Conservation (phyloP, 23 tunicate species). For the Trididemnum miniatum region DNA sequence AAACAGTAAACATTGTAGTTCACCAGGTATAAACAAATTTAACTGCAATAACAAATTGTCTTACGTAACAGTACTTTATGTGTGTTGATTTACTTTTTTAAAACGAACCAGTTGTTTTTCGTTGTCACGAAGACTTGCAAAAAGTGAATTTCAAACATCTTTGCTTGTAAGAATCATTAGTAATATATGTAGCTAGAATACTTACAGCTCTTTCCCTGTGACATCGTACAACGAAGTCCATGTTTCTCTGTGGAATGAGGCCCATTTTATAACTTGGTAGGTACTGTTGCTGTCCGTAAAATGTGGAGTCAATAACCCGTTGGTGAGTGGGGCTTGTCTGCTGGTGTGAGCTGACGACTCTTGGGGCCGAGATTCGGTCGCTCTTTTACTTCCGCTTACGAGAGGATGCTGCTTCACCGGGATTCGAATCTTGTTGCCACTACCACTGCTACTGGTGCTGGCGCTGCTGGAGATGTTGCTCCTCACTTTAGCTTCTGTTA, state of each 20-base stretch:
- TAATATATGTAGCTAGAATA: no score
- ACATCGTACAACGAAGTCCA: slow-evolving; percentile 66
- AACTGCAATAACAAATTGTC: no score
- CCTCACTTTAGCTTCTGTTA: slow-evolving; percentile 33
- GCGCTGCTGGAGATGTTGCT: background rate
- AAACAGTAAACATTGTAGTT: no score
- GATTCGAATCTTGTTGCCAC: slow-evolving; percentile 3
- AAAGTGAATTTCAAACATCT: no score
- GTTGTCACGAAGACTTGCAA: no score
- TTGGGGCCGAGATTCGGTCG: background rate
- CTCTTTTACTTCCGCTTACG: background rate
- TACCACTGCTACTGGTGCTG: background rate
- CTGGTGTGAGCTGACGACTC: background rate
- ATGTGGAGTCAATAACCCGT: slow-evolving; percentile 28
- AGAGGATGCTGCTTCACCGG: slow-evolving; percentile 30
- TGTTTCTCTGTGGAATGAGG: slow-evolving; percentile 65
- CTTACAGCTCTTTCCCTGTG: slow-evolving; percentile 80
- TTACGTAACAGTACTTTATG: no score
- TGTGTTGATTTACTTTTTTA: no score
- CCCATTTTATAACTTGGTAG: slow-evolving; percentile 94
- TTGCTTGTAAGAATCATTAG: no score
- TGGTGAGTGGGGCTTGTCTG: background rate
- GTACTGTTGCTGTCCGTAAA: slow-evolving; percentile 46
- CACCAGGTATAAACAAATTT: no score
- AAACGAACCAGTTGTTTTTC: no score